Conservation (phyloP, 2,888 invertebrate genomes). For the Chrysolina oricalcia region DNA sequence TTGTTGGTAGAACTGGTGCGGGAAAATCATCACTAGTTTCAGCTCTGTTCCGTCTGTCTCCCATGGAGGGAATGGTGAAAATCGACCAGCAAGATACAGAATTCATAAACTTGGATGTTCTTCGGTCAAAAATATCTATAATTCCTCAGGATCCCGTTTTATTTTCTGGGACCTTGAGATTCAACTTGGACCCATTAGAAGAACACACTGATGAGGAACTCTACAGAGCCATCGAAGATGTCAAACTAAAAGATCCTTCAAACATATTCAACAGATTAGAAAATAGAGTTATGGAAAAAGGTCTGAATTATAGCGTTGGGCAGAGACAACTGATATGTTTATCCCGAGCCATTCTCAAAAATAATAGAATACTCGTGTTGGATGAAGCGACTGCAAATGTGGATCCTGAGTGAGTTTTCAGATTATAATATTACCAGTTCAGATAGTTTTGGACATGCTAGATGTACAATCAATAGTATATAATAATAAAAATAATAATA, state of each 20-base stretch:
- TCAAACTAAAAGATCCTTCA: conserved; percentile 82
- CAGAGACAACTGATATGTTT: conserved; percentile 92
- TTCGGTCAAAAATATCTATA: conserved; percentile 74
- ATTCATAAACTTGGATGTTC: conserved; percentile 74
- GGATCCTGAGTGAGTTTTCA: conserved; percentile 84
- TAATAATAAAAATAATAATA: too few species aligned
- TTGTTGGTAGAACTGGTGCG: too few species aligned
- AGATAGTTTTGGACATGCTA: too few species aligned
- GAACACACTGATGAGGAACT: conserved; percentile 79
- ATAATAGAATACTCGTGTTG: conserved; percentile 87
- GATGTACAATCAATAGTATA: too few species aligned
- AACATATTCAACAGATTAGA: conserved; percentile 77
- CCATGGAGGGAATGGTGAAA: conserved; percentile 79
- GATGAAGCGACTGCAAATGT: conserved; percentile 97
- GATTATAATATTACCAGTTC: too few species aligned
- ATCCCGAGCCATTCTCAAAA: conserved; percentile 88
- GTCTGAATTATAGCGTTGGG: conserved; percentile 89
- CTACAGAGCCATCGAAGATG: conserved; percentile 83
- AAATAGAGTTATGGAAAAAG: conserved; percentile 82
- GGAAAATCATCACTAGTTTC: conserved; percentile 87
- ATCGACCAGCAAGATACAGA: conserved; percentile 81
- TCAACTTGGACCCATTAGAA: conserved; percentile 84
- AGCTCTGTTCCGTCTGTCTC: conserved; percentile 84
- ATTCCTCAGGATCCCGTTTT: conserved; percentile 75
- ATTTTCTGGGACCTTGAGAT: conserved; percentile 74